These are phyloP conservation scores for Pocillopora grandis DNA, from an alignment of 92 coral and sea anemone genomes.

Conservation along the genomic window DNA sequence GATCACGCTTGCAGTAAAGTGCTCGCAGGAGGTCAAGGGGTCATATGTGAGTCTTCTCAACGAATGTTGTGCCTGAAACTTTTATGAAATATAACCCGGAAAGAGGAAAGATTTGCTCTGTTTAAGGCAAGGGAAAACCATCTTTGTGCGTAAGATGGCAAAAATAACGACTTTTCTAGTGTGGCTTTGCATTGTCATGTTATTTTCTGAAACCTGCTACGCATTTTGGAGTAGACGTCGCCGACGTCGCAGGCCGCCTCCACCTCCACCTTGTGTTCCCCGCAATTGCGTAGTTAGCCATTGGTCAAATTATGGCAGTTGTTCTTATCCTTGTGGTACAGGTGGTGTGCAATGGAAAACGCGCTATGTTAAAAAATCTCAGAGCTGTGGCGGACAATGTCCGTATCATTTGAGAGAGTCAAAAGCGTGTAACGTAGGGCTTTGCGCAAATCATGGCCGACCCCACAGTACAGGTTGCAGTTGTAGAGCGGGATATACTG, in stretches of 20 bases:
- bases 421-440: constrained; percentile 48
- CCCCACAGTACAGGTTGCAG: neutral
- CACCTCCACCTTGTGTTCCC: constrained; percentile 60
- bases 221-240: neutral
- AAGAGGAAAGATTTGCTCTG: too few relatives aligned
- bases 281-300: constrained; percentile 52
- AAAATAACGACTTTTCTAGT: neutral
- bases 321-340: constrained; percentile 63
- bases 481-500: too few relatives aligned
- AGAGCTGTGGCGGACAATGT: constrained; percentile 37
- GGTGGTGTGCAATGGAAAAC: constrained; percentile 53
- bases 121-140: neutral
- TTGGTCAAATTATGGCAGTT: constrained; percentile 59
- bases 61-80: neutral
- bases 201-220: neutral
- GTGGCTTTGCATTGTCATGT: neutral
- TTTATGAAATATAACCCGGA: too few relatives aligned
- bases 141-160: neutral
- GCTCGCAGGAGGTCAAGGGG: neutral
- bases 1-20: neutral
- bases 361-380: neutral
- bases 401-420: constrained; percentile 35
- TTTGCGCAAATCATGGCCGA: constrained; percentile 43
- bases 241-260: constrained; percentile 46
- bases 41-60: neutral